phyloP scores from a whole-genome alignment of 1,140 invertebrate genomes.

The Aplysia californica region DNA sequence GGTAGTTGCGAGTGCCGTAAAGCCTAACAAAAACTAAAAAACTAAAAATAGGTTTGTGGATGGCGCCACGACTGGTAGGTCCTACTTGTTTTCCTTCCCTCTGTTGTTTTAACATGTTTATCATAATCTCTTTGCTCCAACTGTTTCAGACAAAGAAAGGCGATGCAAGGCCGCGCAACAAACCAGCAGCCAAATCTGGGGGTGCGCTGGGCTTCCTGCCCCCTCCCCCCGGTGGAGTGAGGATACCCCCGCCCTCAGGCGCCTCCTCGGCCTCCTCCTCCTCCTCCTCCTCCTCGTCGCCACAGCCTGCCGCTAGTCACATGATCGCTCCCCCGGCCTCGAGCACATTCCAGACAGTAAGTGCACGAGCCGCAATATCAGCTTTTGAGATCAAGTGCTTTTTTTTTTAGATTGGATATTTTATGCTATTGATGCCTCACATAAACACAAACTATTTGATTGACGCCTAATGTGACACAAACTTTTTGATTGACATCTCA shows the following conservation, averaged over 20 bases:
- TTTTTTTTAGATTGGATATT: not conserved
- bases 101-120: not conserved
- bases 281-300: conserved; percentile 76
- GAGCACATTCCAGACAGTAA: conserved; percentile 12
- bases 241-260: conserved; percentile 76
- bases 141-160: conserved; percentile 84
- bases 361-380: too few relatives aligned
- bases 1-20: too few relatives aligned
- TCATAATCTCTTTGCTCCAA: not conserved
- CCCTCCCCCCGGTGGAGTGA: conserved; percentile 80
- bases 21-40: too few relatives aligned
- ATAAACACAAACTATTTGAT: not conserved
- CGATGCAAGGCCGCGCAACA: conserved; percentile 71
- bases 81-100: not conserved
- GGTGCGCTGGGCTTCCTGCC: conserved; percentile 66
- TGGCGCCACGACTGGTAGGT: not conserved
- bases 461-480: not conserved
- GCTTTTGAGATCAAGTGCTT: not conserved
- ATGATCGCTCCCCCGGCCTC: not conserved
- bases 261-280: conserved; percentile 72
- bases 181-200: conserved; percentile 69
- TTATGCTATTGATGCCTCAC: not conserved
- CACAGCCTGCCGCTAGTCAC: conserved; percentile 66
- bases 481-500: not conserved
- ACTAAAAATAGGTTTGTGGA: not conserved